Evolutionary conservation across 2,113 vertebrate species (phyloP).

Genomic region (Mionectes macconnelli): DNA sequence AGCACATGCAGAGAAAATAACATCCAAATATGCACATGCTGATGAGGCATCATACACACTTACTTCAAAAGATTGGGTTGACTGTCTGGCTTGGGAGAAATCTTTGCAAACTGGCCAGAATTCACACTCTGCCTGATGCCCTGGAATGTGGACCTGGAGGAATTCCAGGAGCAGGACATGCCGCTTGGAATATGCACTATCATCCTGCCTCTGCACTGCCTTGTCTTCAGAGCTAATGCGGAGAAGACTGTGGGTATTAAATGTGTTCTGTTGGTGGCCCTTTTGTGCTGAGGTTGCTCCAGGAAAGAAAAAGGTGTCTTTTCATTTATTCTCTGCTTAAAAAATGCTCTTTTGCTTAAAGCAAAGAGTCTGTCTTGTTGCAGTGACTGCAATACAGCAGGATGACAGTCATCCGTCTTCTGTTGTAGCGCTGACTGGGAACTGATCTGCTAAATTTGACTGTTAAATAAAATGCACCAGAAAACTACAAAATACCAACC

Average conservation of each 20-base stretch:
- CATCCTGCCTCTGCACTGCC: not conserved
- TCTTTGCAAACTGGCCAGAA: slow-evolving; percentile 44
- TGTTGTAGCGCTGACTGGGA: not conserved
- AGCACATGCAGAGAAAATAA: slow-evolving; percentile 43
- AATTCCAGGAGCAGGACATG: slow-evolving; percentile 16
- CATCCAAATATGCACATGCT: slow-evolving; percentile 42
- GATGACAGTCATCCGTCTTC: not conserved
- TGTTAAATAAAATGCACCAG: not conserved
- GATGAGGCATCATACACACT: slow-evolving; percentile 17
- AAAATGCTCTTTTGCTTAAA: not conserved
- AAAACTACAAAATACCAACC: not conserved
- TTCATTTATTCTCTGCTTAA: not conserved
- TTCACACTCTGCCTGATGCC: slow-evolving; percentile 33
- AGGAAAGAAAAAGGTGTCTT: not conserved
- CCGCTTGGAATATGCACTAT: not conserved
- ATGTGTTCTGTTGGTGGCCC: not conserved
- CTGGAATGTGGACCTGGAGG: slow-evolving; percentile 50
- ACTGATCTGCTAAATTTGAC: not conserved
- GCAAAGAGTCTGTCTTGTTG: not conserved
- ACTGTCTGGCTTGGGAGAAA: slow-evolving; percentile 24
- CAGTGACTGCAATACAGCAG: not conserved
- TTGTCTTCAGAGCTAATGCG: not conserved
- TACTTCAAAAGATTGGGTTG: slow-evolving; percentile 21
- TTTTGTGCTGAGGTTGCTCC: not conserved
- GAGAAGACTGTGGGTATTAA: not conserved